A percentile compares a stretch with the other conserved stretches of the same genome.
Evolutionary conservation across 2,888 invertebrate species (phyloP).

Genomic region (Ormyrus labotus): DNA sequence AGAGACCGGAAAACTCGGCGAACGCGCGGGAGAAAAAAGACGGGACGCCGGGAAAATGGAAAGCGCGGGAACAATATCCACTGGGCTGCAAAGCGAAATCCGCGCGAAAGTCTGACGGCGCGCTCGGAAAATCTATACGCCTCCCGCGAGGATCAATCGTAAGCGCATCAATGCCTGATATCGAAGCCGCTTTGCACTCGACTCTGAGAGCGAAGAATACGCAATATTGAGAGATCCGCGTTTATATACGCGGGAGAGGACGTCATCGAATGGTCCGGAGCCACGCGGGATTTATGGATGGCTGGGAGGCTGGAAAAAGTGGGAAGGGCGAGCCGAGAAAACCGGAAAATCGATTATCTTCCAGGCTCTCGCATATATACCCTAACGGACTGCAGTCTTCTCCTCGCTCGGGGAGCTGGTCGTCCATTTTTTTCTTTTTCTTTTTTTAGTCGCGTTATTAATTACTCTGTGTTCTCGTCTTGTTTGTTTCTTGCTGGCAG

Average conservation of each 20-base stretch:
- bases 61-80: background rate
- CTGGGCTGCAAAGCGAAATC: background rate
- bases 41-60: background rate
- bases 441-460: too few species aligned
- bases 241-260: conserved; percentile 63
- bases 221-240: conserved; percentile 65
- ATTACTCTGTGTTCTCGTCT: too few species aligned
- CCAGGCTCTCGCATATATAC: conserved; percentile 3
- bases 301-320: background rate
- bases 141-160: conserved; percentile 64
- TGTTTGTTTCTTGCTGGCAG: too few species aligned
- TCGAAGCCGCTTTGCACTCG: conserved; percentile 44
- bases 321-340: conserved; percentile 24
- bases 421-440: too few species aligned
- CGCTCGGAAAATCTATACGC: too few species aligned
- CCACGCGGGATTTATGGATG: conserved; percentile 10
- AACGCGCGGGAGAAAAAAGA: background rate
- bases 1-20: too few species aligned
- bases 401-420: too few species aligned
- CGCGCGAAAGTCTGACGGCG: background rate
- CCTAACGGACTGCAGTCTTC: too few species aligned
- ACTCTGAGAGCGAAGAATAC: conserved; percentile 63
- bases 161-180: conserved; percentile 64
- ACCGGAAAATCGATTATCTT: conserved; percentile 56
- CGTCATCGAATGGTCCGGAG: background rate